Conservation (phyloP, 2,797 vertebrate species). For the Pseudomugil gertrudae region DNA sequence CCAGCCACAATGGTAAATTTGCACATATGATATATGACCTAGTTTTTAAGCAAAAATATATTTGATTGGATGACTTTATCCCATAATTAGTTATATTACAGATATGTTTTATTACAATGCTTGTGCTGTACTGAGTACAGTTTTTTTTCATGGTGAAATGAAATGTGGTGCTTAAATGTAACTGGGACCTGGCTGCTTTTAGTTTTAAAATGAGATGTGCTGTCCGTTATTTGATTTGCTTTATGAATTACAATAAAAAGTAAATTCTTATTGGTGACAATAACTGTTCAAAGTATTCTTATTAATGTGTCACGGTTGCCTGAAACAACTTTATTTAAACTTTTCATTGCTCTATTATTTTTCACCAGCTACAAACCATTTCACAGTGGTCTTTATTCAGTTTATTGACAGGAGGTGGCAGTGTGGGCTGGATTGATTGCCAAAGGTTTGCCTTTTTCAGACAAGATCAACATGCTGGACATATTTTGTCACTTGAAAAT, state of each 20-base stretch:
- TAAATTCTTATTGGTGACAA: slow-evolving; percentile 1
- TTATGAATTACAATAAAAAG: neutral
- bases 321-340: neutral
- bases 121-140: slow-evolving; percentile 10
- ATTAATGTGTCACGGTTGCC: neutral
- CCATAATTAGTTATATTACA: slow-evolving; percentile 1
- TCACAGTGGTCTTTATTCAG: neutral
- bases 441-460: neutral
- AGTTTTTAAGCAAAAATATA: slow-evolving; percentile 7
- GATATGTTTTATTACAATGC: slow-evolving; percentile 10
- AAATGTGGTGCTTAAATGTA: slow-evolving; percentile 28
- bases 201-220: slow-evolving; percentile 2
- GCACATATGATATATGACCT: neutral
- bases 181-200: slow-evolving; percentile 7
- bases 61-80: slow-evolving; percentile 16
- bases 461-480: slow-evolving; percentile 3
- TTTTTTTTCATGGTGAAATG: slow-evolving; percentile 40
- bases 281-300: neutral
- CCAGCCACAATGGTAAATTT: neutral
- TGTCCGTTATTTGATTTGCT: slow-evolving; percentile 21
- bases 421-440: slow-evolving; percentile 11
- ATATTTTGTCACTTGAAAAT: neutral
- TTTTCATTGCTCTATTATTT: neutral
- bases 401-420: slow-evolving; percentile 52
- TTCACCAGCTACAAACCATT: neutral